Evolutionary conservation across 2,797 vertebrate genomes (phyloP).

Genomic region (Chaenodraco wilsoni): DNA sequence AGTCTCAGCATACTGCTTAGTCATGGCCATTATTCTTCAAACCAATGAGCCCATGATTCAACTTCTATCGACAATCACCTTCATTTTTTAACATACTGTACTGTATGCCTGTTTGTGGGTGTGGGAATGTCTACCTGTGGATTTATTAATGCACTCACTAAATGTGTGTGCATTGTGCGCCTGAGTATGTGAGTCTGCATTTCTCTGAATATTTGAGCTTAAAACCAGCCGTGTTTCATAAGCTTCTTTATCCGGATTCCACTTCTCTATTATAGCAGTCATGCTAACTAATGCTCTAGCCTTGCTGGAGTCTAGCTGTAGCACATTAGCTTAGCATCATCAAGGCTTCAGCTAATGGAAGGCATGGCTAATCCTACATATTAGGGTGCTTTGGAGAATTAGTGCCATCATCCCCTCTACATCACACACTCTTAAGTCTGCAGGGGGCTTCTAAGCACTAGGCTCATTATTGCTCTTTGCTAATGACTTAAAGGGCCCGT

Average conservation of each 20-base stretch:
- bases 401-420: conserved; percentile 75
- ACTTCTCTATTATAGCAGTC: conserved; percentile 39
- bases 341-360: conserved; percentile 78
- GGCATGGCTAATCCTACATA: conserved; percentile 81
- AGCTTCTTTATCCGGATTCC: conserved; percentile 36
- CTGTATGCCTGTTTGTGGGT: neutral
- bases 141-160: neutral
- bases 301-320: conserved; percentile 51
- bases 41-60: conserved; percentile 36
- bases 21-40: conserved; percentile 56
- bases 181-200: neutral
- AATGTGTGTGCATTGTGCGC: neutral
- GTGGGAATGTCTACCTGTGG: conserved; percentile 9
- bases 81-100: conserved; percentile 12
- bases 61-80: conserved; percentile 22
- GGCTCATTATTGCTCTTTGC: conserved; percentile 70
- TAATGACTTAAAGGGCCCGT: conserved; percentile 69
- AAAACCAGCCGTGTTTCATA: conserved; percentile 48
- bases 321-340: conserved; percentile 73
- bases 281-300: conserved; percentile 54
- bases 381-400: conserved; percentile 82
- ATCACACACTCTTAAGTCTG: conserved; percentile 68
- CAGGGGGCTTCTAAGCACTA: conserved; percentile 60
- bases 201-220: conserved; percentile 39
- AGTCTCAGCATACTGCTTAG: conserved; percentile 54